Evolutionary conservation across 2,888 invertebrate genomes (phyloP), one percentile per base, ranked within the genome.

Genomic region (Incurvaria masculella): DNA sequence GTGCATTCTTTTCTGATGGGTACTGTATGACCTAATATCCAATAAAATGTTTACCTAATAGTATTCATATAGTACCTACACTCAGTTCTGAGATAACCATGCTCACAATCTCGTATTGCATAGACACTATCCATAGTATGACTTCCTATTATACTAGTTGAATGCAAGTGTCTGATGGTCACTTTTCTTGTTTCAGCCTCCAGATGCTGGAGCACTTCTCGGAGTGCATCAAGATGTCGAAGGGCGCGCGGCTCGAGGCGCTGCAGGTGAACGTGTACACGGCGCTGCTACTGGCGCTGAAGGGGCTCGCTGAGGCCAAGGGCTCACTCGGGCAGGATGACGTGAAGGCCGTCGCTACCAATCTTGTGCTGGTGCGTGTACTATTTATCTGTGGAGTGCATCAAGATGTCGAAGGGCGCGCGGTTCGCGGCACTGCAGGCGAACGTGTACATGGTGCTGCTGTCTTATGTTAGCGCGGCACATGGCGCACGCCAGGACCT

Each of bases 161-260:
- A n/a, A n/a, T n/a, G n/a, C n/a, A n/a, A n/a, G n/a, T n/a, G n/a
- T n/a, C n/a, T n/a, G n/a, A n/a, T n/a, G n/a, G n/a, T n/a, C n/a
- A n/a, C n/a, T n/a, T n/a, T n/a, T n/a, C n/a, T n/a, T 47, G 52
- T 52, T 53, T 14, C 57, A 79, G 79, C 45, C 83, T 97, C 48
- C 98, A 99, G 79, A 96, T 99, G 90, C 75, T 99, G 46, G 94
- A 97, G 56, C 98, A 99, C 65, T 99, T 99, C 65, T 85, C 87
- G 19, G 97, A 97, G 65, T 97, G 96, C 65, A 93, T 97, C 57
- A 88, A 88, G 58, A 92, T 94, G 64, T 93, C 95, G 0, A 97
- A 97, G 64, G 94, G 94, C 11, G 86, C 88, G 0, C 83, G 97
- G 11, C 96, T 96, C 61, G 97, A 97, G 66, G 97, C 97, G 1